Percentiles rank a stretch among this genome's conserved stretches.
Evolutionary conservation across 2,797 vertebrate genomes (phyloP).

Genomic region (Graptemys geographica): DNA sequence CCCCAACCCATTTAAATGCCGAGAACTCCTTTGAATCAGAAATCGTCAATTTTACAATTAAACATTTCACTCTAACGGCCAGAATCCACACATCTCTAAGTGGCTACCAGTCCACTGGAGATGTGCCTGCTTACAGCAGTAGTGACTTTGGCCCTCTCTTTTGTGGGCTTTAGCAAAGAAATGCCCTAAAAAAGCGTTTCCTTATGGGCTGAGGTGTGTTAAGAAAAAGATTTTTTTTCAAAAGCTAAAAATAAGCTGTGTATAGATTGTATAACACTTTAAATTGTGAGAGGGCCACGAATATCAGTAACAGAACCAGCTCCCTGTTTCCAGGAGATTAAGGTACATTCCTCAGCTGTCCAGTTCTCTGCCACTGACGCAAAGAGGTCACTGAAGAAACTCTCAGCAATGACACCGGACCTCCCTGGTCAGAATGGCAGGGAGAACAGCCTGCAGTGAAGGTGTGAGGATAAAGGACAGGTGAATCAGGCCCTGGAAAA

Average conservation of each 20-base stretch:
- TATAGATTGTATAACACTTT: not conserved
- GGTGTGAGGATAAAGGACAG: not conserved
- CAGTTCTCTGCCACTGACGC: not conserved
- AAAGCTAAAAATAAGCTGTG: not conserved
- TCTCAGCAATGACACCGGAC: not conserved
- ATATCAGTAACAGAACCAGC: not conserved
- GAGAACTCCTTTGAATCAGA: not conserved
- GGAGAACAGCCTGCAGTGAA: not conserved
- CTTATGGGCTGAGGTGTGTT: not conserved
- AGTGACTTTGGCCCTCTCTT: not conserved
- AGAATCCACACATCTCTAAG: not conserved
- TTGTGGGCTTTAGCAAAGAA: not conserved
- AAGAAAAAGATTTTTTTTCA: not conserved
- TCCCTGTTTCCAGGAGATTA: not conserved
- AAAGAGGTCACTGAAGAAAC: not conserved
- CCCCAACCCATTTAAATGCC: not conserved
- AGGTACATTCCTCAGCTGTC: not conserved
- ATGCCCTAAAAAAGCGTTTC: not conserved
- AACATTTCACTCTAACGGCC: not conserved
- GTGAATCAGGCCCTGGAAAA: not conserved
- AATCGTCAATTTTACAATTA: not conserved
- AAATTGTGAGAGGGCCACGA: not conserved
- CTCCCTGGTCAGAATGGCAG: not conserved
- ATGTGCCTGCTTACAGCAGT: fast-evolving
- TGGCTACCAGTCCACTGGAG: not conserved